Base-by-base conservation (phyloP, 1,140 invertebrate genomes). In the Drosophila jambulina region DNA sequence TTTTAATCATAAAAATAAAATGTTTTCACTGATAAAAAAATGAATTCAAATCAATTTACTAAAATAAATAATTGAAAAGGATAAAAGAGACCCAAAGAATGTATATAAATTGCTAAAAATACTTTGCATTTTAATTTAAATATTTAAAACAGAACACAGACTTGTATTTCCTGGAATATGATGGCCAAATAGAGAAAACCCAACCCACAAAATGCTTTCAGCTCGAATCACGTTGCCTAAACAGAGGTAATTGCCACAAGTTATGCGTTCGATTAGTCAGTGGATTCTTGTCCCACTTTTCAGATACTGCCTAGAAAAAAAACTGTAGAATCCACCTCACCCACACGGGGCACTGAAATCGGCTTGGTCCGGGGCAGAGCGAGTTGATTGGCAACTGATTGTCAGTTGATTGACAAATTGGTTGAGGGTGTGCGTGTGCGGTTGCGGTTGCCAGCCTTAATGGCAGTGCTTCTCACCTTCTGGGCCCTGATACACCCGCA, bases 331-430 rank as follows among this genome's bases (percentile, higher is more conserved):
- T 54, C 38, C 32, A 56, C 63, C 48, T 56, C 67, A 71, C 51
- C 43, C 63, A 59, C 45, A 36, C 38, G 48, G 21, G 27, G 32
- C 29, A 15, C 57, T 19, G 27, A 36, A 57, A 43, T 56, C 15
- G n/a, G 23, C 34, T 25, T 36, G n/a, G 21, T 38, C 27, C 53
- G 32, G 38, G 71, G 63, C 45, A 32, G 17, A 59, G 36, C 63
- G 19, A 29, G 13, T 69, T 77, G 82, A 85, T 85, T 85, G 82
- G 54, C 78, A 86, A 68, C 53, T 71, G 82, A 85, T 85, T 82
- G 82, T 65, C 77, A 63, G 48, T 86, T 85, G 78, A 86, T 82
- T 82, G 82, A 86, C 82, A 86, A 85, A 86, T 63, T 86, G 58
- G 67, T 56, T 46, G 40, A 34, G 29, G 53, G 49, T 53, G 40